Base-by-base conservation (phyloP, 2,113 vertebrate genomes). In the Pedetes capensis region DNA sequence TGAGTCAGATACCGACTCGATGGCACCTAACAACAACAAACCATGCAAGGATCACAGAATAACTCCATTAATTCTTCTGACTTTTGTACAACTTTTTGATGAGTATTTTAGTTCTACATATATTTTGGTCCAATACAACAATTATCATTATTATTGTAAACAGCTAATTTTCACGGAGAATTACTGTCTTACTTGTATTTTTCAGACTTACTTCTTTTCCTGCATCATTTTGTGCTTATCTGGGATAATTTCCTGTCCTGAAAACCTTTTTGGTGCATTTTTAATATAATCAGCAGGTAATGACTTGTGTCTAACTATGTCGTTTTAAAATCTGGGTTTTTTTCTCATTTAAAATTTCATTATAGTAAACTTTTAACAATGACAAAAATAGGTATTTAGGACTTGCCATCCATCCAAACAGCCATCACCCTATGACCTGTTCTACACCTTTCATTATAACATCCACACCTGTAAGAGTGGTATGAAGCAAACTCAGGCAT, bases 111-210 rank as follows among this genome's bases (percentile, higher is more conserved):
- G 86, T 44, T 88, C 32, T 82, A 20, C 7, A 29, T 75, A 3
- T 57, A 49, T 92, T 82, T 53, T 25, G 91, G 20, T 14, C 6
- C 11, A 14, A n/a, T 20, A 57, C 34, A 7, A 69, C 16, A 59
- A 53, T 47, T 44, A 59, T 42, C n/a, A n/a, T n/a, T 82, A 22
- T 66, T 81, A 76, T 39, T 64, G 84, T 87, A 92, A 68, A 39
- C 2, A 39, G 3, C 75, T 20, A 51, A 11, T 57, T 57, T 88
- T 81, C 34, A 72, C 57, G 81, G 71, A 61, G 9, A 69, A 88
- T 34, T 81, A 14, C 39, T 1, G 6, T 25, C 25, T 71, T 55
- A 44, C 3, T 61, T 68, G 27, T 22, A 29, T 55, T 81, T 95
- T 82, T 18, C 13, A 53, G 29, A 37, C 51, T 81, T 57, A 57